A percentile compares a stretch with the other conserved stretches of the same genome.
phyloP scores from a whole-genome alignment of 1,140 invertebrate genomes.

The Hirudo medicinalis region DNA sequence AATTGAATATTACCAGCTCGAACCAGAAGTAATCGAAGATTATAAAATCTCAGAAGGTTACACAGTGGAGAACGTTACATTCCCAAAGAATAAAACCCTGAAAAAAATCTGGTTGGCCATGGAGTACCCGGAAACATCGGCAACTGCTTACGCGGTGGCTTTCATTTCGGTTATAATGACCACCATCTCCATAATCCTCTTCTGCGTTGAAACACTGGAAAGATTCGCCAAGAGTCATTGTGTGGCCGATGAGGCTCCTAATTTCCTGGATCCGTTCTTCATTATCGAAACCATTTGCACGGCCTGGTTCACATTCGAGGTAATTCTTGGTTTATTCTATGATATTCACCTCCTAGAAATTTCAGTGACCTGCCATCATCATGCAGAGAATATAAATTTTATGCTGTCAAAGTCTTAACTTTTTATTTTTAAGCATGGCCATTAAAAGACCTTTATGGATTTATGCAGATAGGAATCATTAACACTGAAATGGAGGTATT shows the following conservation, averaged over 20 bases:
- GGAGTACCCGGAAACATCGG: constrained; percentile 36
- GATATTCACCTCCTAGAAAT: neutral
- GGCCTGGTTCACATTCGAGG: constrained; percentile 39
- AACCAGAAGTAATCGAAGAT: constrained; percentile 30
- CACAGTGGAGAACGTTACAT: constrained; percentile 26
- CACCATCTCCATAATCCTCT: constrained; percentile 35
- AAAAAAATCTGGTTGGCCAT: constrained; percentile 35
- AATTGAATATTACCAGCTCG: constrained; percentile 38
- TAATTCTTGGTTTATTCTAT: constrained; percentile 29
- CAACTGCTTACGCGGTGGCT: constrained; percentile 33
- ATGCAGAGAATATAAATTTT: too few relatives aligned
- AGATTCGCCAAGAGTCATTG: constrained; percentile 28
- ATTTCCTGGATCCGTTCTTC: constrained; percentile 35
- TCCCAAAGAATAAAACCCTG: constrained; percentile 29
- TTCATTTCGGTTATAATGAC: constrained; percentile 36
- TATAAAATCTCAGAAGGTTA: constrained; percentile 39
- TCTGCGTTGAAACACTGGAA: constrained; percentile 41
- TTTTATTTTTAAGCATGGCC: too few relatives aligned
- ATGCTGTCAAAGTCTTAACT: too few relatives aligned
- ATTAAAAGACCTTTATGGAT: too few relatives aligned
- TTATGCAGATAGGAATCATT: too few relatives aligned
- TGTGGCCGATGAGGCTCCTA: constrained; percentile 23
- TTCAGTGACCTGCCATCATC: too few relatives aligned
- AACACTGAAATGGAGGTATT: too few relatives aligned
- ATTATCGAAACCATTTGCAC: constrained; percentile 41